Percentiles rank a stretch among this genome's conserved stretches.
Conservation (phyloP, 2,888 invertebrate genomes). For the Epistrophe grossulariae region DNA sequence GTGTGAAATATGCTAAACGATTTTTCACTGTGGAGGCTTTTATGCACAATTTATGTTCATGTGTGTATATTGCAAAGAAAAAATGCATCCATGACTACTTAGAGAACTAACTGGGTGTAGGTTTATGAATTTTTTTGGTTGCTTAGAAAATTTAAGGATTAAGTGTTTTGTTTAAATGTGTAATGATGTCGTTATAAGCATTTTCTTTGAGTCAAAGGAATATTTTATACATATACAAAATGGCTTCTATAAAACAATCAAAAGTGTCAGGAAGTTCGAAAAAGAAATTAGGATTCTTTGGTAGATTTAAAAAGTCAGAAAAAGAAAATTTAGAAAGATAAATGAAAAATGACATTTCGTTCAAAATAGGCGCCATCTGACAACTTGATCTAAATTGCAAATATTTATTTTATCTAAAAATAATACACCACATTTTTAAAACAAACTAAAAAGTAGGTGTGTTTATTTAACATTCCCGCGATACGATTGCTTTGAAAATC, state of each 20-base stretch:
- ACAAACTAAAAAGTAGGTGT: too few relatives aligned
- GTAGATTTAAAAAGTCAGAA: not conserved
- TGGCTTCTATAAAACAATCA: not conserved
- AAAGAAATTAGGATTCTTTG: not conserved
- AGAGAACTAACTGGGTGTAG: not conserved
- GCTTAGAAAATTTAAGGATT: conserved; percentile 13
- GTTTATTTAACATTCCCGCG: too few relatives aligned
- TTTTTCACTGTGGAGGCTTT: conserved; percentile 42
- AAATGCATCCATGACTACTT: conserved; percentile 41
- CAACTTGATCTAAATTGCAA: too few relatives aligned
- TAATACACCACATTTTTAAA: too few relatives aligned
- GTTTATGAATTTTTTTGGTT: not conserved
- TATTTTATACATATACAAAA: not conserved
- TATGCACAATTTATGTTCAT: conserved; percentile 30
- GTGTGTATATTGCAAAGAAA: not conserved
- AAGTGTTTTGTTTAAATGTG: conserved; percentile 3
- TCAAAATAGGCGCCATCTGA: too few relatives aligned
- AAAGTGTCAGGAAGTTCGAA: not conserved
- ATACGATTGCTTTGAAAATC: too few relatives aligned
- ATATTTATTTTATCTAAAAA: too few relatives aligned
- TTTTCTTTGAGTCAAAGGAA: not conserved
- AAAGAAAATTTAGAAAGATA: not conserved
- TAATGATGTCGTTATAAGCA: not conserved
- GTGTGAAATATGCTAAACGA: conserved; percentile 56
- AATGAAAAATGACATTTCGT: too few relatives aligned